Evolutionary conservation across 2,888 invertebrate genomes (phyloP).

Genomic region (Noctua comes): DNA sequence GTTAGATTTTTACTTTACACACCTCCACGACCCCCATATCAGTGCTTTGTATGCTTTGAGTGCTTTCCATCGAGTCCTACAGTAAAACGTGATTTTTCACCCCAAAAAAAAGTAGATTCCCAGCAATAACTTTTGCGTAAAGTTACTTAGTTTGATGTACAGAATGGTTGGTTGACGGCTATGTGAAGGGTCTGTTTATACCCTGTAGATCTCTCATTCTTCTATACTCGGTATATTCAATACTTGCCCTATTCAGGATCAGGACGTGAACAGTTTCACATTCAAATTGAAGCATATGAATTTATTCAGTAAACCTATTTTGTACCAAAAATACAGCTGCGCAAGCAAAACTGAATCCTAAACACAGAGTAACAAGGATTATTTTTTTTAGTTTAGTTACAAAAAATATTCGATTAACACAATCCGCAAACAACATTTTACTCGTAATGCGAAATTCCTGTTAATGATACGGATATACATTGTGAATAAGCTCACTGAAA

Average conservation of each 20-base stretch:
- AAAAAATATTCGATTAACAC: slow-evolving; percentile 24
- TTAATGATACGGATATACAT: slow-evolving; percentile 26
- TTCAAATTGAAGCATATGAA: background rate
- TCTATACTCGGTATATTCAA: background rate
- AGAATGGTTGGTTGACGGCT: too few relatives aligned
- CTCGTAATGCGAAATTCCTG: slow-evolving; percentile 33
- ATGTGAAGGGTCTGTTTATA: too few relatives aligned
- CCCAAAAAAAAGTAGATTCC: too few relatives aligned
- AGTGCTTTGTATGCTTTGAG: too few relatives aligned
- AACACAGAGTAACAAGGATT: background rate
- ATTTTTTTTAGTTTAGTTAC: background rate
- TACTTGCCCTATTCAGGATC: background rate
- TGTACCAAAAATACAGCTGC: background rate
- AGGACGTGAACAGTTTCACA: background rate
- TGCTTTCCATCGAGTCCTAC: too few relatives aligned
- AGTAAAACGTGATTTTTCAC: too few relatives aligned
- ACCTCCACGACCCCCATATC: too few relatives aligned
- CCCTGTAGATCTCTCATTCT: background rate
- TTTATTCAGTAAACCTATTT: background rate
- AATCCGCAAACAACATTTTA: slow-evolving; percentile 16
- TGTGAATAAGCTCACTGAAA: slow-evolving; percentile 22
- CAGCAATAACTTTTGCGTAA: too few relatives aligned
- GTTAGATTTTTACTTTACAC: too few relatives aligned
- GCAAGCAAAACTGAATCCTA: background rate
- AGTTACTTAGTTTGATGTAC: too few relatives aligned